These are phyloP conservation scores for Euclidia mi DNA, from an alignment of 2,888 invertebrate species.

Conservation along the genomic window DNA sequence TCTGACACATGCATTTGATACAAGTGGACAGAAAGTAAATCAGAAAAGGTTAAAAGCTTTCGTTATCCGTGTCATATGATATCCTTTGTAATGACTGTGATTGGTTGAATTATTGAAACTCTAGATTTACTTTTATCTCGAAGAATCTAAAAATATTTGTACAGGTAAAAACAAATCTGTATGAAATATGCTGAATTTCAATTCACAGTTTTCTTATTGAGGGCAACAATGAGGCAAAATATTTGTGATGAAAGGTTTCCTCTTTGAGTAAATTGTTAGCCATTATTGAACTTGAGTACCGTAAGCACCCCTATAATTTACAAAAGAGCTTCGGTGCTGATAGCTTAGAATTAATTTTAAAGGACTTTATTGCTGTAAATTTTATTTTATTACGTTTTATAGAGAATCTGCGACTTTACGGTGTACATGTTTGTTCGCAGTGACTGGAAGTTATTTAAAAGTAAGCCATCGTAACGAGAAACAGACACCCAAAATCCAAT, in stretches of 20 bases:
- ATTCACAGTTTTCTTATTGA: conserved; percentile 2
- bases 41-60: too few species aligned
- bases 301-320: conserved; percentile 30
- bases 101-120: too few species aligned
- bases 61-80: too few species aligned
- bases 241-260: conserved; percentile 12
- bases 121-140: too few species aligned
- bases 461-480: too few species aligned
- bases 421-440: not conserved
- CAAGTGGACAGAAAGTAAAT: too few species aligned
- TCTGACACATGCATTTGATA: too few species aligned
- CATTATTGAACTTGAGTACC: conserved; percentile 17
- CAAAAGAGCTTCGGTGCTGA: conserved; percentile 23
- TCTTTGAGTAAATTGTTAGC: conserved; percentile 12
- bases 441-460: not conserved
- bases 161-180: too few species aligned
- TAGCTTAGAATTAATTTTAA: conserved; percentile 21
- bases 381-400: conserved; percentile 23
- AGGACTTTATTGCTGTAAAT: conserved; percentile 20
- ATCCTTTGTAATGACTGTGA: too few species aligned
- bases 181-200: too few species aligned
- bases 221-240: conserved; percentile 2
- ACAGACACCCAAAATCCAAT: too few species aligned
- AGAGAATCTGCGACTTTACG: conserved; percentile 13
- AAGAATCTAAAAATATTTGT: too few species aligned